Evolutionary conservation across 2,888 invertebrate genomes (phyloP), one percentile per base, ranked within the genome.

Genomic region (Margaritifera margaritifera): DNA sequence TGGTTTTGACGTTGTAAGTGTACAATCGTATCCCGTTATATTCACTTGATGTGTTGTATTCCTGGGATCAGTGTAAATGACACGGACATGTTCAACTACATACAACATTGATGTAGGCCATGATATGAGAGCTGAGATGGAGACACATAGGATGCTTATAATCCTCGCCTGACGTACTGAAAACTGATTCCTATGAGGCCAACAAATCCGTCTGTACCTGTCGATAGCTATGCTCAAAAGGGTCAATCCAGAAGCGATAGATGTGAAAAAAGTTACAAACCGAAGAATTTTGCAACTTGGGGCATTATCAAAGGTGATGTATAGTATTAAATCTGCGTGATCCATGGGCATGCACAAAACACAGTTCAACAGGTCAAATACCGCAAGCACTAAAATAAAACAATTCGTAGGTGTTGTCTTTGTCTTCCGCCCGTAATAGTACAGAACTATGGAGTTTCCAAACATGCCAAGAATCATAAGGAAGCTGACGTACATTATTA

Each of bases 161-260:
- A 70, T 22, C 58, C 80, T 82, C 5, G 78, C 75, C 22, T 75
- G 64, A 25, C 64, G 70, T 2, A 78, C 53, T 4, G 74, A 69
- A 62, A 85, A 78, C 62, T 85, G 84, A 19, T 66, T 64, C 22
- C 71, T 61, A 11, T 82, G 74, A 4, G 82, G 82, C 42, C 67
- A 75, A 57, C 84, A 82, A 24, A 86, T 78, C 57, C 83, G 83
- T 60, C 77, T 68, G 69, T 74, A 85, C 11, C 86, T 70, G 62
- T 84, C 84, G 6, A 79, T 72, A 15, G 82, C 80, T 58, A 84
- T 82, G 2, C 78, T 80, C 25, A 83, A 71, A 6, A 84, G 69
- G 24, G 78, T 80, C 8, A 78, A 57, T 3, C 79, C 81, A 11
- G 83, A 82, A n/a, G 74, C 77, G 20, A 82, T 70, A 15, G 75